Evolutionary conservation across 2,797 vertebrate genomes (phyloP).

Genomic region (Falco biarmicus): DNA sequence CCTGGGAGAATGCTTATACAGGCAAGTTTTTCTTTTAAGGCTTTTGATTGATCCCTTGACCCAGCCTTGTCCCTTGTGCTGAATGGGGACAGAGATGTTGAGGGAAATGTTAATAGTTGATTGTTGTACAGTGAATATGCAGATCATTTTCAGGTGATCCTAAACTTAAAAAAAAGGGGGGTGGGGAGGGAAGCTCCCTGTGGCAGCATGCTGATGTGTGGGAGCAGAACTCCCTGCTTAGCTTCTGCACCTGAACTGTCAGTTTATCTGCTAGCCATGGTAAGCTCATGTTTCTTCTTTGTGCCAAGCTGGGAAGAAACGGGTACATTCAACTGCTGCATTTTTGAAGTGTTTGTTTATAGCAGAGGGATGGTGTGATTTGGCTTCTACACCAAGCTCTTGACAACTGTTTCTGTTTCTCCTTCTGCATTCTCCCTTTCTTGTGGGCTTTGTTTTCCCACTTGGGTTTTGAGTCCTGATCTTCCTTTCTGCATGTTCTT

Average conservation of each 20-base stretch:
- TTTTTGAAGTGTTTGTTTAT: constrained; percentile 6
- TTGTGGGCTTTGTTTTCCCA: neutral
- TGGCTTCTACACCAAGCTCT: neutral
- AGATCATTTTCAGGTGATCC: neutral
- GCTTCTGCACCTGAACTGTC: neutral
- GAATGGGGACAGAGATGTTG: neutral
- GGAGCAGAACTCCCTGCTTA: neutral
- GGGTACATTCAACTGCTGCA: neutral
- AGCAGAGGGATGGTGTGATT: neutral
- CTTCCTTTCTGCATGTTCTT: neutral
- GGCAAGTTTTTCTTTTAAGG: neutral
- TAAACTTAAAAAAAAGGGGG: neutral
- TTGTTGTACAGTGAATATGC: neutral
- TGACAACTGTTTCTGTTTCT: constrained; percentile 20
- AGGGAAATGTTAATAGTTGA: neutral
- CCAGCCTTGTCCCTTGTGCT: neutral
- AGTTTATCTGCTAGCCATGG: neutral
- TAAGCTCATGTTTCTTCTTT: neutral
- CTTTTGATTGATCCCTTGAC: neutral
- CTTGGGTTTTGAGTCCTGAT: neutral
- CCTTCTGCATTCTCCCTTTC: neutral
- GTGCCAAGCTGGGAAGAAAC: neutral
- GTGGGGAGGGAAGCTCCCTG: neutral
- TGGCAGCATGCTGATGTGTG: neutral
- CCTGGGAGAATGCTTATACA: neutral